phyloP scores from a whole-genome alignment of 2,113 vertebrate species.

The Aegotheles bennettii region DNA sequence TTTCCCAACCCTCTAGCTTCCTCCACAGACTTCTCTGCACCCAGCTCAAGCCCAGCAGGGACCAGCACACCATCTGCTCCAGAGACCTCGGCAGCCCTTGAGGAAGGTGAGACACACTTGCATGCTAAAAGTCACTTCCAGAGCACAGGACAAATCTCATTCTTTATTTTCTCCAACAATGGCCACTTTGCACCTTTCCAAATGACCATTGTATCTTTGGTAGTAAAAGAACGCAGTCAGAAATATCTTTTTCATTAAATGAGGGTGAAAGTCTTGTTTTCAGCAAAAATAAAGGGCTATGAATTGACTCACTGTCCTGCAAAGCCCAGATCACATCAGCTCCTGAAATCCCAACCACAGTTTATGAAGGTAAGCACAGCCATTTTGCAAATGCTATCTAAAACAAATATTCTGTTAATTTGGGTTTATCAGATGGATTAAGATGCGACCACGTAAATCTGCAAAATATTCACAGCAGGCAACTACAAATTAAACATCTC shows the following conservation, averaged over 20 bases:
- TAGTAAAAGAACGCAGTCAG: neutral
- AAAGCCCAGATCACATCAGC: neutral
- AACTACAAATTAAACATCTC: neutral
- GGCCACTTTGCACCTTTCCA: neutral
- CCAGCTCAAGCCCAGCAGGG: neutral
- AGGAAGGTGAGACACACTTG: neutral
- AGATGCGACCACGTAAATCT: neutral
- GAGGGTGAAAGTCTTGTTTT: neutral
- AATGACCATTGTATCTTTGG: rapidly evolving
- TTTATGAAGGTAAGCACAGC: neutral
- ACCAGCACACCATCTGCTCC: neutral
- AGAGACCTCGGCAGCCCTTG: rapidly evolving
- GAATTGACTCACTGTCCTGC: neutral
- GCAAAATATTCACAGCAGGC: neutral
- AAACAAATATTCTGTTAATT: neutral
- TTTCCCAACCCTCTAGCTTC: neutral
- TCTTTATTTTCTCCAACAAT: neutral
- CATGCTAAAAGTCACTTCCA: neutral
- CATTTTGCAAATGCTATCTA: neutral
- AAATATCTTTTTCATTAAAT: neutral
- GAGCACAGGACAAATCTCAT: neutral
- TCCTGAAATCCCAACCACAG: neutral
- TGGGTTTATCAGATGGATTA: neutral
- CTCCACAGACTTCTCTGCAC: neutral
- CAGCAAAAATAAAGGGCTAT: neutral